Base-by-base conservation (phyloP, 2,113 vertebrate species). In the Larimichthys crocea region DNA sequence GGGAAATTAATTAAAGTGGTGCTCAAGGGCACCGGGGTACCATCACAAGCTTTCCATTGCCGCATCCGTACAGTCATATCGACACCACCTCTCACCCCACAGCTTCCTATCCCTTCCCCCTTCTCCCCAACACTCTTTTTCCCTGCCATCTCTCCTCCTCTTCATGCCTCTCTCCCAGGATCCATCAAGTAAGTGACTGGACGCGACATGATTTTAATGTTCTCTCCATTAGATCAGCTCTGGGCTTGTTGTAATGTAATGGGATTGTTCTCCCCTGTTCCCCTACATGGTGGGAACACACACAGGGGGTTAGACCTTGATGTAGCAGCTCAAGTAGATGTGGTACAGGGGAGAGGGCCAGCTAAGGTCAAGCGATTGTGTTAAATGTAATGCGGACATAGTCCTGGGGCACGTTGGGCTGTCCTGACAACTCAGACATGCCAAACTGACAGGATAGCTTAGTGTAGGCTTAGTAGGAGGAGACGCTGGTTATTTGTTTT, bases 1-100 rank as follows among this genome's bases (percentile, higher is more conserved):
- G 74, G 70, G 84, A 86, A 89, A 93, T 93, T 95, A 96, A 94
- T 94, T 91, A 95, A 95, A 93, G 89, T 94, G 93, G 64, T 73
- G 92, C 94, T 94, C 94, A 94, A 94, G 91, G 94, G 94, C 93
- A 95, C 7, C 4, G 74, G 49, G 82, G 88, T 77, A 85, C 92
- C 83, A 76, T 91, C 85, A 66, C 83, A 49, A 82, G 62, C 74
- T 68, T 82, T 81, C 66, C 66, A 52, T n/a, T 31, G 77, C 78
- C 20, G 1, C 84, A 81, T 87, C 86, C 84, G 76, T 78, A 55
- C 77, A 78, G 79, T 93, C 87, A 86, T 42, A 82, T 85, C 49
- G 59, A 87, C 83, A 71, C 80, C 31, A 19, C 63, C 62, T 77
- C 71, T 80, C 63, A 92, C 84, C 88, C 60, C 61, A 17, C 44